phyloP scores from a whole-genome alignment of 1,140 invertebrate species.

The Pseudachorutes palmiensis region DNA sequence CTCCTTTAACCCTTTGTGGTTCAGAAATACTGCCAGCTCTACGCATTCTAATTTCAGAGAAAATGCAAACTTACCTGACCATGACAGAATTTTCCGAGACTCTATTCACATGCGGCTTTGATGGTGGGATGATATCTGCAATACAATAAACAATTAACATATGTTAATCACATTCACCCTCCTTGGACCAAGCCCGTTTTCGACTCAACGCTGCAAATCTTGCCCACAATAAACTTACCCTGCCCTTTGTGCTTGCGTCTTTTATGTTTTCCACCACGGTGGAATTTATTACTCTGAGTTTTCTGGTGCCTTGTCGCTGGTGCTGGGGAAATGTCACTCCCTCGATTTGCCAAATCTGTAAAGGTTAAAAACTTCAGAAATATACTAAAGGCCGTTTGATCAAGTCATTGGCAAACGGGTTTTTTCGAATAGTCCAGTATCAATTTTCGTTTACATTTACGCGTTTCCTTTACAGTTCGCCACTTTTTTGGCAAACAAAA shows the following conservation, averaged over 20 bases:
- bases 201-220: background rate
- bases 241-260: slow-evolving; percentile 36
- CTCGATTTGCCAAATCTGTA: slow-evolving; percentile 28
- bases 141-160: slow-evolving; percentile 32
- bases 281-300: slow-evolving; percentile 30
- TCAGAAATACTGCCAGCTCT: no score
- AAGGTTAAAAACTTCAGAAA: background rate
- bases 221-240: slow-evolving; percentile 19
- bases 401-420: background rate
- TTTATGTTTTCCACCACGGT: slow-evolving; percentile 33
- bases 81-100: slow-evolving; percentile 48
- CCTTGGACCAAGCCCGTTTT: background rate
- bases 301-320: slow-evolving; percentile 32
- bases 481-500: no score
- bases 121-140: slow-evolving; percentile 73
- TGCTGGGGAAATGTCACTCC: slow-evolving; percentile 22
- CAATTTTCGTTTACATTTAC: no score
- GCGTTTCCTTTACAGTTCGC: no score
- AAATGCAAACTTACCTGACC: slow-evolving; percentile 7
- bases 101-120: slow-evolving; percentile 71
- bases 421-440: background rate
- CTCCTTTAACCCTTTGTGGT: no score
- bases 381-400: background rate
- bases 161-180: slow-evolving; percentile 5
- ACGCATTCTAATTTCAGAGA: no score